A percentile compares a stretch with the other conserved stretches of the same genome.
These are phyloP conservation scores for Drosophila sp. DNA, from an alignment of 1,140 invertebrate species.

Conservation along the genomic window DNA sequence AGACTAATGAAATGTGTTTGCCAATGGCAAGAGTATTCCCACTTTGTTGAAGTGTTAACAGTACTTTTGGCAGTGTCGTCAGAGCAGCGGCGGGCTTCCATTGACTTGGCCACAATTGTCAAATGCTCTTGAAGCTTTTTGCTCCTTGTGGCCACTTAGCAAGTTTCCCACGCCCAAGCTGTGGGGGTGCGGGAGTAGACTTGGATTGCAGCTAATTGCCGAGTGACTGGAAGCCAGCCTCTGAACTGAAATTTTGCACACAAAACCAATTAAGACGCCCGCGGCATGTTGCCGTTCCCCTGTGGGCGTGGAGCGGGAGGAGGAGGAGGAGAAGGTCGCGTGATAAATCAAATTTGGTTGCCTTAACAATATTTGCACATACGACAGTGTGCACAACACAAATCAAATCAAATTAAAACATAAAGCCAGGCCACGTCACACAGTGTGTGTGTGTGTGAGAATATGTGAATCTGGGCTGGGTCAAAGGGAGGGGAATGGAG, in stretches of 20 bases:
- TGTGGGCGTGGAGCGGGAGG: neutral
- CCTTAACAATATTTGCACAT: conserved; percentile 79
- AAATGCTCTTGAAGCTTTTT: conserved; percentile 46
- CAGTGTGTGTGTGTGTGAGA: conserved; percentile 18
- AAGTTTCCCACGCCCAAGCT: conserved; percentile 33
- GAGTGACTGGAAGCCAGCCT: conserved; percentile 23
- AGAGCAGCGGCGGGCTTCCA: neutral
- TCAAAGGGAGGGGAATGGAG: neutral
- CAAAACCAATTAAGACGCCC: conserved; percentile 74
- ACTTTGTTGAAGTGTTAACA: conserved; percentile 9
- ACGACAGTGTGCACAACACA: conserved; percentile 73
- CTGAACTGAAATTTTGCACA: conserved; percentile 40
- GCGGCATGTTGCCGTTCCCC: conserved; percentile 22
- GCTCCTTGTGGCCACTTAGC: conserved; percentile 69
- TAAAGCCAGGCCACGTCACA: conserved; percentile 49
- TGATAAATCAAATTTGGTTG: conserved; percentile 81
- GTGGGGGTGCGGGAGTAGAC: conserved; percentile 13
- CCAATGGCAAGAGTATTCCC: conserved; percentile 4
- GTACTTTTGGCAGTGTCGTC: neutral
- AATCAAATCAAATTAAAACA: conserved; percentile 83
- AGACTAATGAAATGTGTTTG: conserved; percentile 8
- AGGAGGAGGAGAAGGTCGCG: conserved; percentile 24
- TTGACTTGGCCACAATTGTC: conserved; percentile 36
- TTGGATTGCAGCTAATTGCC: conserved; percentile 74
- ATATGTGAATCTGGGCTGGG: conserved; percentile 7